Base-by-base conservation (phyloP, 2,888 invertebrate species). In the Zele albiditarsus region DNA sequence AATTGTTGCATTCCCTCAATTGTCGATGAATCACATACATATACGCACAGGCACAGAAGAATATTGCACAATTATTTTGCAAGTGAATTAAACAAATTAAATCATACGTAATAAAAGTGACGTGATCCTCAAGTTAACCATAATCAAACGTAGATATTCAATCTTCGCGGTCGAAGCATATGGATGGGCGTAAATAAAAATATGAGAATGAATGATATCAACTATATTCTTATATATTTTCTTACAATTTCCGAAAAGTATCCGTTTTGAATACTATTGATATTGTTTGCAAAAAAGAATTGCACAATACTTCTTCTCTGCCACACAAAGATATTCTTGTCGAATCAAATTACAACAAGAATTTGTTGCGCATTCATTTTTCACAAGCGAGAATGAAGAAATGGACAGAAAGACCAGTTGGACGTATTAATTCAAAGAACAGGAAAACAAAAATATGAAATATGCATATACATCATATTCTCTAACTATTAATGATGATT, bases 401-500 rank as follows among this genome's bases (percentile, higher is more conserved):
- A 49, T 20, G 38, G 33, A 57, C n/a, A 46, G 69, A 69, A 74
- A 60, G 67, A 72, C 31, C 31, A 33, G 6, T n/a, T n/a, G 23
- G 12, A 49, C 3, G 16, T 10, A 49, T 53, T 27, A 27, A 49
- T 27, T 49, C 38, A 16, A 53, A 53, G n/a, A 49, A 68, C 20
- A 68, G 20, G 46, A 20, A 27, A 46, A 42, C 14, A 42, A 49
- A 10, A n/a, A 46, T 67, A 67, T 67, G 16, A 28, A 25, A 67
- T 27, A n/a, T 25, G n/a, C n/a, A n/a, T n/a, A 63, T 27, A 49
- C 28, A 20, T 58, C 49, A 70, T 73, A 60, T 62, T 62, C 33
- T 74, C 73, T 28, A 31, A 57, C 63, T 63, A 74, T 73, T 75
- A 75, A 71, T 57, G 67, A 75, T 74, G 76, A 76, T 79, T 77